Base-by-base conservation (phyloP, 2,888 invertebrate genomes). In the Brachycybe producta region DNA sequence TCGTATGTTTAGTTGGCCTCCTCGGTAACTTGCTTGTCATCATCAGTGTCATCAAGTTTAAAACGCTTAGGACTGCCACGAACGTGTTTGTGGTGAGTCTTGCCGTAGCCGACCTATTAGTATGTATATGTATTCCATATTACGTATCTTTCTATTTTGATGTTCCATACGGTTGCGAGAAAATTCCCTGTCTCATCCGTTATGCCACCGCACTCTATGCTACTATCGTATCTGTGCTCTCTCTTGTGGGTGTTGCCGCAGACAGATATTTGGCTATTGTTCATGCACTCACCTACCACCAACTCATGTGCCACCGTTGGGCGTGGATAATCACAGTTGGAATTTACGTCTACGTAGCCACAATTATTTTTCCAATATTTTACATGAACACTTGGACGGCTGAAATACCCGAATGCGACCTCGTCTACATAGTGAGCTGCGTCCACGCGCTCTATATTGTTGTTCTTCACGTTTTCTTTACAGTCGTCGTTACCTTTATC, bases 121-220 rank as follows among this genome's bases (percentile, higher is more conserved):
- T 57, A 5, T 57, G 56, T 3, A 36, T 58, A 7, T 53, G 52
- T 35, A 54, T 59, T 2, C 58, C 59, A 7, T 60, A 56, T 51
- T 60, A 60, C 47, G 47, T 60, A 23, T 51, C 56, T 15, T 60
- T 61, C 52, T 60, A 60, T 50, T 59, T 60, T 34, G 54, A 59
- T 41, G 53, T 49, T 26, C 41, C 49, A 17, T 49, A 49, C 49
- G 32, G 39, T 15, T 60, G 61, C 30, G 28, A 43, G n/a, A 49
- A 49, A 32, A 41, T 41, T 13, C 39, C 40, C 11, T 48, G 40
- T 28, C 23, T 48, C 26, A n/a, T 48, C 2, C 40, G 48, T 19
- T 48, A 40, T 15, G 39, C 27, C 27, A 43, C 52, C 55, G 42
- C 53, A 1, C 34, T 55, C 26, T 59, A 51, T 39, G 52, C 56